phyloP scores from a whole-genome alignment of 2,888 invertebrate species.

The Tuberolachnus salignus region DNA sequence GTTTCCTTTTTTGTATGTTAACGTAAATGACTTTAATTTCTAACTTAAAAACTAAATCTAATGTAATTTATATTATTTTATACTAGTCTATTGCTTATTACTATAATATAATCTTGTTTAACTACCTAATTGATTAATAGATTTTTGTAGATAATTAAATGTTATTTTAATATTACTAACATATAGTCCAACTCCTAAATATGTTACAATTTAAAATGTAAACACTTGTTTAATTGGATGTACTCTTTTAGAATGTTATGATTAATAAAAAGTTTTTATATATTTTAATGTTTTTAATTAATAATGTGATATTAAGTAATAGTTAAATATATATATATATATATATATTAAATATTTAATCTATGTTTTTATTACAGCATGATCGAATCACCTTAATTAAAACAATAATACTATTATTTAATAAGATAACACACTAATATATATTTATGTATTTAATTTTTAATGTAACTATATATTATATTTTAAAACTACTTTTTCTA shows the following conservation, averaged over 20 bases:
- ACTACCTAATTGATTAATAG: background rate
- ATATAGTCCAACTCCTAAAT: conserved; percentile 12
- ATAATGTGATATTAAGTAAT: background rate
- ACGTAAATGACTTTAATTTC: background rate
- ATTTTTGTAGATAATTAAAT: background rate
- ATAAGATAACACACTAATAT: conserved; percentile 29
- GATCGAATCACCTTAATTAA: background rate
- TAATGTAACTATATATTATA: conserved; percentile 22
- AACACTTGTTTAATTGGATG: background rate
- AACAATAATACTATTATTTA: conserved; percentile 14
- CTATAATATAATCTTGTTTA: background rate
- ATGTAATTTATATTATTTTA: background rate
- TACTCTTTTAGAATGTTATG: conserved; percentile 1
- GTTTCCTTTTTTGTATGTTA: background rate
- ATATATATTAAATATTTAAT: conserved; percentile 1
- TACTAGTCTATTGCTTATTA: conserved; percentile 28
- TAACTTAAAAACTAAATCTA: background rate
- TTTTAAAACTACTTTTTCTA: background rate
- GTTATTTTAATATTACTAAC: conserved; percentile 3
- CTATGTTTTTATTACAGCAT: conserved; percentile 39
- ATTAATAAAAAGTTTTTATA: background rate
- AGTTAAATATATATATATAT: background rate
- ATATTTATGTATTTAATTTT: background rate
- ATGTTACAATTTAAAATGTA: conserved; percentile 4
- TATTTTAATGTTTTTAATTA: background rate